phyloP scores from a whole-genome alignment of 2,888 invertebrate genomes.

The Magallana nippona region DNA sequence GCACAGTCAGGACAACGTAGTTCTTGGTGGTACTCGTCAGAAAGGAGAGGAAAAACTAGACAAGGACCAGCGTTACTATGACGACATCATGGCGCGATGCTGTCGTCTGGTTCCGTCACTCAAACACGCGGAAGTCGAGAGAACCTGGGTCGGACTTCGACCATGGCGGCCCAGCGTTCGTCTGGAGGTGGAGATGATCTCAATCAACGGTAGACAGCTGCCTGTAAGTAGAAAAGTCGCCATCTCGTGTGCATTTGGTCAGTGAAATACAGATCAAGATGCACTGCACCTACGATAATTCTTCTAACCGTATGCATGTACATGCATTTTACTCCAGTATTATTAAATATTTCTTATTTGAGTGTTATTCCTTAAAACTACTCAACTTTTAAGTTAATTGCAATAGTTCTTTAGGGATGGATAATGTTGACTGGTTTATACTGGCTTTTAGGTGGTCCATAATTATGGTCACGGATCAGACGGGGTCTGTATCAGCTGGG shows the following conservation, averaged over 20 bases:
- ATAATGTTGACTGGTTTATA: no score
- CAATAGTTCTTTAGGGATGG: no score
- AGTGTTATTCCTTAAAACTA: no score
- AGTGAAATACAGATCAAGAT: neutral
- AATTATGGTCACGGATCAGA: conserved; percentile 97
- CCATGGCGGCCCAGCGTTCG: conserved; percentile 54
- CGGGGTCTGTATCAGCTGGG: conserved; percentile 93
- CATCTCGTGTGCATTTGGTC: no score
- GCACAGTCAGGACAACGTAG: conserved; percentile 59
- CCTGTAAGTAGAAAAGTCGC: conserved; percentile 41
- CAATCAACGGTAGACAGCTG: conserved; percentile 28
- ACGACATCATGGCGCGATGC: conserved; percentile 52
- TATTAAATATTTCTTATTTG: no score
- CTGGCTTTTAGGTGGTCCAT: conserved; percentile 92
- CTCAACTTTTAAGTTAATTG: no score
- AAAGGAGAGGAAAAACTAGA: conserved; percentile 46
- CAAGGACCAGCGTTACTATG: conserved; percentile 46
- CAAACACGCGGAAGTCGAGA: conserved; percentile 52
- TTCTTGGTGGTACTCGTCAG: conserved; percentile 59
- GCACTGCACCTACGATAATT: no score
- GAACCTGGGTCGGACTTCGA: conserved; percentile 57
- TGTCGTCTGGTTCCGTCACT: conserved; percentile 52
- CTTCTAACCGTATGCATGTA: no score
- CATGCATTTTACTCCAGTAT: conserved; percentile 27
- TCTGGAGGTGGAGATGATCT: conserved; percentile 52